Evolutionary conservation across 2,888 invertebrate species (phyloP).

Genomic region (Oeneis ivallda): DNA sequence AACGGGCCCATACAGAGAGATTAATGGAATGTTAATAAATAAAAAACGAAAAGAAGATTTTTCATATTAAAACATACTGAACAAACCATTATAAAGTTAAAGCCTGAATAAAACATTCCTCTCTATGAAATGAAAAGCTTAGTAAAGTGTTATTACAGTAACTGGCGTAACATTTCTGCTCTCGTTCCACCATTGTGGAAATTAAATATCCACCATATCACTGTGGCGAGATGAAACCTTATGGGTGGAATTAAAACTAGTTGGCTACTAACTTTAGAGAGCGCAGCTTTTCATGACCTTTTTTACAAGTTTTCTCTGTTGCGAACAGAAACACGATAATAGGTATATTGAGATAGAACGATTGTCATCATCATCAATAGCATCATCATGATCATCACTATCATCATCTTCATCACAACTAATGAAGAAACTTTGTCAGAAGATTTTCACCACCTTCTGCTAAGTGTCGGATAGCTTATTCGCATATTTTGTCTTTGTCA

Average conservation of each 20-base stretch:
- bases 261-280: background rate
- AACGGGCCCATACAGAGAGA: background rate
- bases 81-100: conserved; percentile 18
- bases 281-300: too few relatives aligned
- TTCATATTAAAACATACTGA: conserved; percentile 9
- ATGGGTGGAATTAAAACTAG: conserved; percentile 14
- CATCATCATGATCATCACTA: too few relatives aligned
- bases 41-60: background rate
- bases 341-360: too few relatives aligned
- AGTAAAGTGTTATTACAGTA: conserved; percentile 16
- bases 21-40: background rate
- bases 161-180: conserved; percentile 12
- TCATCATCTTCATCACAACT: too few relatives aligned
- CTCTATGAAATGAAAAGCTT: conserved; percentile 19
- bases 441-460: too few relatives aligned
- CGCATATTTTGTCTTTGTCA: too few relatives aligned
- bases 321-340: background rate
- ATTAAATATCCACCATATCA: conserved; percentile 25
- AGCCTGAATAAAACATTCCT: conserved; percentile 14
- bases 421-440: too few relatives aligned
- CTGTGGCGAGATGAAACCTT: conserved; percentile 1
- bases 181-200: conserved; percentile 14
- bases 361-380: too few relatives aligned
- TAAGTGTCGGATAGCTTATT: too few relatives aligned
- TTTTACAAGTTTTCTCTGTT: too few relatives aligned